phyloP scores from a whole-genome alignment of 2,797 vertebrate genomes.

The Sebastes dallii region DNA sequence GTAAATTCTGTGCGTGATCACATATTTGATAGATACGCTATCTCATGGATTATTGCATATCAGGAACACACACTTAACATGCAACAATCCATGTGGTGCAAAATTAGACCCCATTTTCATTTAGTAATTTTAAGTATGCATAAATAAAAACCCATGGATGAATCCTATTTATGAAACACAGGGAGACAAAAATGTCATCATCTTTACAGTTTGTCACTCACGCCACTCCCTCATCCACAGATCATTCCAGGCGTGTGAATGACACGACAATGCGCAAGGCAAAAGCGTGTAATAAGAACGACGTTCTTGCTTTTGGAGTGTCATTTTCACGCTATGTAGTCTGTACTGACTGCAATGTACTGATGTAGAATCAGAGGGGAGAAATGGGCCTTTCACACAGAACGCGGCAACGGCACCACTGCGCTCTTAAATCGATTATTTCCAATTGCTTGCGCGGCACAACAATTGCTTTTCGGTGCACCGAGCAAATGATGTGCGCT shows the following conservation, averaged over 20 bases:
- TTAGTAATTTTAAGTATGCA: no score
- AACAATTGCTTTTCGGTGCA: background rate
- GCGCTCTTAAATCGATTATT: no score
- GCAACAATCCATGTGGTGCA: background rate
- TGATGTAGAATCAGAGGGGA: no score
- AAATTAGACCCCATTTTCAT: background rate
- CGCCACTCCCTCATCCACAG: background rate
- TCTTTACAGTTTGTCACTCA: background rate
- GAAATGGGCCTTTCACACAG: no score
- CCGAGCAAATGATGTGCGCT: no score
- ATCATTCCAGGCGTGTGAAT: background rate
- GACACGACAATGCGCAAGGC: no score
- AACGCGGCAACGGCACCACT: no score
- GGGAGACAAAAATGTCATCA: background rate
- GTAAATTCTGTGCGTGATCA: constrained; percentile 16
- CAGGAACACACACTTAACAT: background rate
- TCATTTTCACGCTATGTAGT: no score
- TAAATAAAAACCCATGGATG: background rate
- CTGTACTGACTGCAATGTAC: no score
- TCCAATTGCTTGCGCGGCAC: no score
- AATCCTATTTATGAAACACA: background rate
- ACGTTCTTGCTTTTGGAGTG: no score
- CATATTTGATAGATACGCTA: constrained; percentile 12
- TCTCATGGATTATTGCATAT: background rate
- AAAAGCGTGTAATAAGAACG: no score